Base-by-base conservation (phyloP, 2,888 invertebrate species). In the Tetrapedia diversipes region DNA sequence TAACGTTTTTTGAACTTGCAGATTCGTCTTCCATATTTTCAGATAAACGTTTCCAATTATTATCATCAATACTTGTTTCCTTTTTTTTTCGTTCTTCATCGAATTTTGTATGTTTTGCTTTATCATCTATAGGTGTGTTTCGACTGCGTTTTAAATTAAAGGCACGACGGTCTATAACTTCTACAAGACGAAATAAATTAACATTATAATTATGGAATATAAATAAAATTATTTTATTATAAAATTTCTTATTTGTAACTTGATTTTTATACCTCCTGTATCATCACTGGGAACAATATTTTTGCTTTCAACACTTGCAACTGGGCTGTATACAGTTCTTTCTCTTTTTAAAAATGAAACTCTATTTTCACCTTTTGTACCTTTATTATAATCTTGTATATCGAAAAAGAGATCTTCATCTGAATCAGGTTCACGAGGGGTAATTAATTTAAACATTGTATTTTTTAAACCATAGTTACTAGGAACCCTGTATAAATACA, bases 381-480 rank as follows among this genome's bases (percentile, higher is more conserved):
- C 11, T 32, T 65, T 61, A 2, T 43, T 43, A 14, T 63, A 19
- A 14, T 70, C 41, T 56, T 77, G 51, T 41, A 60, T 49, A 43
- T 85, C 59, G 7, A 71, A 51, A 32, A 24, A 59, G 37, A 61
- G 6, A 43, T 82, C 79, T 19, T 83, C 77, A 45, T 81, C 85
- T 16, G 54, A 66, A 37, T 83, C 70, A 63, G 81, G 76, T 29
- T 75, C 66, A 32, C 73, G 27, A 11, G 66, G 59, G 56, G 72
- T 81, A 24, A 91, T 86, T 37, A 89, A 83, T 77, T 83, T 86
- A 39, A 90, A 89, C 79, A 90, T 88, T 4, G 83, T 81, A 51
- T 78, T 79, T n/a, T 82, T 61, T 14, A 74, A 4, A 34, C 54
- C 56, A 34, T 45, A 11, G 11, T 24, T 29, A 6, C n/a, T 53